Base-by-base conservation (phyloP, 2,797 vertebrate genomes). In the Enteromius unitaeniatus region DNA sequence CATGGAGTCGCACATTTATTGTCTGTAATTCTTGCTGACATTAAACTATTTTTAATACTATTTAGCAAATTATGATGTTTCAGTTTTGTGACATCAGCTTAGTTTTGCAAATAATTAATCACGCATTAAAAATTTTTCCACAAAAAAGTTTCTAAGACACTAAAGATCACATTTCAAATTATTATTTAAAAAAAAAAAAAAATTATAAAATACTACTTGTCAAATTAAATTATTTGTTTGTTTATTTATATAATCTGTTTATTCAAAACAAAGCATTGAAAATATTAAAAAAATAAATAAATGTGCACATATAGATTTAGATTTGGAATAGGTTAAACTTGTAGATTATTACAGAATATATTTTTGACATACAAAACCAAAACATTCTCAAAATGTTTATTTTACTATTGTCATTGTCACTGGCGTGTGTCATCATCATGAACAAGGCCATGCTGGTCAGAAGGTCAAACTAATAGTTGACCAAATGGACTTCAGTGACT, bases 391-490 rank as follows among this genome's bases (percentile, higher is more conserved):
- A 23, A 23, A 11, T 58, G n/a, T 58, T 58, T 23, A 58, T 58
- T 58, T 58, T 5, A 23, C n/a, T n/a, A 13, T 58, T 23, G 55
- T 23, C 53, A n/a, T 55, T 55, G 53, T n/a, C 55, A 58, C 55
- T 58, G 37, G 47, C 17, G 62, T 62, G 28, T 64, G 28, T 49
- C 26, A 9, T 26, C 26, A 17, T 58, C 65, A 31, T 15, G 40
- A 47, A 58, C 55, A 58, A 31, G n/a, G 28, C n/a, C 0, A 17
- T 45, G 14, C 23, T 17, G 51, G 76, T 79, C 76, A 65, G 13
- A 34, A 84, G 76, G 55, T 84, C 55, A 84, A 72, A 84, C 28
- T n/a, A 49, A 78, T 84, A 62, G 15, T 51, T 72, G 55, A 84
- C 42, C 65, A 42, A 62, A 42, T 64, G 31, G 28, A 64, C 69